Evolutionary conservation across 2,888 invertebrate genomes (phyloP), one percentile per base, ranked within the genome.

Genomic region (Geotrupes spiniger): DNA sequence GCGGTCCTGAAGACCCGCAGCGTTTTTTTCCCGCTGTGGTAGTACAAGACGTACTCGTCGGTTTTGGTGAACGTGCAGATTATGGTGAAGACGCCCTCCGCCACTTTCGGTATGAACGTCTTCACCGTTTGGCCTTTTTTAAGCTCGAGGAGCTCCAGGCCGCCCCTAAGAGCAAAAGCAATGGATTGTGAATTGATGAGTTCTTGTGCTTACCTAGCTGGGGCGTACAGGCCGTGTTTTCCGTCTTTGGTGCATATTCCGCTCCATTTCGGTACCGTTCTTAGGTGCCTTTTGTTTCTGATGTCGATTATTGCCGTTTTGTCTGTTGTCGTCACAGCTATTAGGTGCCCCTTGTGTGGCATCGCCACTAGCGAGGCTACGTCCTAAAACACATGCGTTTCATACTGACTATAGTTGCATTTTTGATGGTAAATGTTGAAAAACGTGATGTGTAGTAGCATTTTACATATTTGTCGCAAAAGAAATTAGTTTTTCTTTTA

Each of bases 41-140:
- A 98, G 68, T 98, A 98, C 40, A 97, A 81, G 1, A 97, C 97
- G 63, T 98, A 96, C 63, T 92, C 87, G 61, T 97, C 94, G 1
- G 88, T 92, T 55, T 89, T 87, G 49, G 93, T 96, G 71, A 98
- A 98, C 77, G 90, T 84, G 50, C 93, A 92, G 56, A 94, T 92
- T 12, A 97, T 93, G 1, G 92, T 93, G 71, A 97, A 97, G 0
- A 98, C 97, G 0, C 98, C 98, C 71, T 98, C 97, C 0, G 97
- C 96, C 0, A 97, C 89, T 69, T 91, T 84, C 4, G 92, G 92
- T 55, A 98, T 96, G 56, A 94, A 88, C 0, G 90, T 94, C 69
- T 89, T 88, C 0, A 92, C 85, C 0, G 89, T 88, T 38, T 86
- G 83, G 0, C 97, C 96, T 63, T 91, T 87, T 65, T 92, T 92